phyloP scores from a whole-genome alignment of 2,888 invertebrate species.

The Pachliopta kotzebuea region DNA sequence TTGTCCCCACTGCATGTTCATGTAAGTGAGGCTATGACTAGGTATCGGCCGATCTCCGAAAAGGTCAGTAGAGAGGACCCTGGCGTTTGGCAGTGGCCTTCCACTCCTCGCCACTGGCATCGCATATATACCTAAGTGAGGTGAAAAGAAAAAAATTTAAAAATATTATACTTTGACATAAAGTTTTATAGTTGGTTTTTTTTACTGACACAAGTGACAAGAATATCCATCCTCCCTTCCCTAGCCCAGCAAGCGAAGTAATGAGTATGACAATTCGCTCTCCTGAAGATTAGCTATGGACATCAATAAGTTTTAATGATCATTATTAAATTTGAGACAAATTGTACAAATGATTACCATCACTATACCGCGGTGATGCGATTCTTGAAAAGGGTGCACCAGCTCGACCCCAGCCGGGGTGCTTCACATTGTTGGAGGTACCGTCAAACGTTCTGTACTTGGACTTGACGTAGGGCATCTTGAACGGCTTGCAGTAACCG shows the following conservation, averaged over 20 bases:
- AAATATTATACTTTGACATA: too few species aligned
- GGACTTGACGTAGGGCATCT: constrained; percentile 38
- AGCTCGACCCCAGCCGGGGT: constrained; percentile 84
- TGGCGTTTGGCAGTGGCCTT: constrained; percentile 81
- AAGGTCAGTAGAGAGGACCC: constrained; percentile 82
- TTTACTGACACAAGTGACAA: too few species aligned
- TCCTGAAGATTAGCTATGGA: too few species aligned
- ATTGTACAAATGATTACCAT: constrained; percentile 64
- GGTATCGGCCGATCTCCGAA: constrained; percentile 75
- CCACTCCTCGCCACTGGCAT: constrained; percentile 80
- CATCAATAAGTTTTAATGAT: too few species aligned
- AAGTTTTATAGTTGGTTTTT: too few species aligned
- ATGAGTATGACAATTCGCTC: too few species aligned
- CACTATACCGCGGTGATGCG: constrained; percentile 80
- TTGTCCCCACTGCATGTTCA: constrained; percentile 87
- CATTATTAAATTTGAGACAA: too few species aligned
- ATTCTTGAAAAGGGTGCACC: constrained; percentile 80
- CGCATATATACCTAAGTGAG: constrained; percentile 57
- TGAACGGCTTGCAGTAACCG: constrained; percentile 53
- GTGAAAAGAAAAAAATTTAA: too few species aligned
- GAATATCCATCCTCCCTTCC: too few species aligned
- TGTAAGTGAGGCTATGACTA: constrained; percentile 77
- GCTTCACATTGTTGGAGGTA: constrained; percentile 87
- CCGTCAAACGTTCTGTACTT: constrained; percentile 88
- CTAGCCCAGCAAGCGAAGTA: too few species aligned